Percentiles rank a stretch among this genome's conserved stretches.
These are phyloP conservation scores for Urechis unicinctus DNA, from an alignment of 2,888 invertebrate species.

Conservation along the genomic window DNA sequence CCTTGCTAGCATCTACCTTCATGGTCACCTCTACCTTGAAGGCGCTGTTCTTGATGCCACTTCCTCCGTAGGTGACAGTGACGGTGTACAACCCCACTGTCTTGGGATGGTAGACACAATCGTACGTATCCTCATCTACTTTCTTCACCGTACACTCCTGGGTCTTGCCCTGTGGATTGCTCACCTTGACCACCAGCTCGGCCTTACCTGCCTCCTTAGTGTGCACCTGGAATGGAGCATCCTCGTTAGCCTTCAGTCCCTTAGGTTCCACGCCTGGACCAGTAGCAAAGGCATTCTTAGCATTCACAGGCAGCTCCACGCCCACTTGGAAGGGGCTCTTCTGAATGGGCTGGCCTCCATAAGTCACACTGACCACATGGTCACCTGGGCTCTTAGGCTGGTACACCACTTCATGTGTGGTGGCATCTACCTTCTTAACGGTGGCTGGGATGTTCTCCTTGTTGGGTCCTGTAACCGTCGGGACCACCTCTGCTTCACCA, in stretches of 20 bases:
- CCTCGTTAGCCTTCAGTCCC: constrained; percentile 74
- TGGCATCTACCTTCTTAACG: constrained; percentile 56
- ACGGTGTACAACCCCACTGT: constrained; percentile 68
- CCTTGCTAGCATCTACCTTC: constrained; percentile 68
- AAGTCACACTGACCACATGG: constrained; percentile 72
- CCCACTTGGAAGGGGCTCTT: constrained; percentile 70
- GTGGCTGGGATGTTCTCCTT: background rate
- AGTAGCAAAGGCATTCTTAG: constrained; percentile 71
- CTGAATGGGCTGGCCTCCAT: constrained; percentile 72
- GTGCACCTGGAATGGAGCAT: constrained; percentile 71
- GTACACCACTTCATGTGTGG: constrained; percentile 66
- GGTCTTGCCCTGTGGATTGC: constrained; percentile 68
- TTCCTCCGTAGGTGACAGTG: constrained; percentile 70
- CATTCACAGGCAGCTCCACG: constrained; percentile 63
- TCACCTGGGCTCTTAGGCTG: constrained; percentile 70
- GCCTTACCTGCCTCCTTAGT: constrained; percentile 74
- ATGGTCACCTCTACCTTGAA: constrained; percentile 61
- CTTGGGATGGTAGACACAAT: constrained; percentile 57
- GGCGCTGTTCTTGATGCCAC: constrained; percentile 74
- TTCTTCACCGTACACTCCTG: constrained; percentile 60
- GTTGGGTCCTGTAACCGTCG: background rate
- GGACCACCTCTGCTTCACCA: background rate
- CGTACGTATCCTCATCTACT: constrained; percentile 44
- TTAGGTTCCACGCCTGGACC: constrained; percentile 74
- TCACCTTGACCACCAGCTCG: constrained; percentile 65